Percentiles rank a stretch among this genome's conserved stretches.
Conservation (phyloP, 2,113 vertebrate species). For the Caranx melampygus region DNA sequence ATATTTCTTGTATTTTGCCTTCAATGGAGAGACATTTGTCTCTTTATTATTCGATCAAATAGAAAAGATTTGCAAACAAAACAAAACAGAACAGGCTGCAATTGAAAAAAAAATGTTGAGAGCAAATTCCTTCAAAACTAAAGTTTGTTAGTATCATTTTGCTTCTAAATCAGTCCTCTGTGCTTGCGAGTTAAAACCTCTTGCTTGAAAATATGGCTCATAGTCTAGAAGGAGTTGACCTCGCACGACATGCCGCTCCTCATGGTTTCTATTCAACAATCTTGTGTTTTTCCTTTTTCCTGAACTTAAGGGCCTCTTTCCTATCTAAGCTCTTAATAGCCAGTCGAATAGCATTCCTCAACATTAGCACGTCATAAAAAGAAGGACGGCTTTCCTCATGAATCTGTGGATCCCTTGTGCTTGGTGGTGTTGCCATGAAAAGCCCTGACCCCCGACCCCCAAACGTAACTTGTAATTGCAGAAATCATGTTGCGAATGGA, state of each 20-base stretch:
- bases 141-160: too few relatives aligned
- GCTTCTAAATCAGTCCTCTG: too few relatives aligned
- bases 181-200: too few relatives aligned
- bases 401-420: slow-evolving; percentile 40
- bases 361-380: slow-evolving; percentile 66
- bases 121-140: slow-evolving; percentile 7
- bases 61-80: too few relatives aligned
- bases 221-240: slow-evolving; percentile 10
- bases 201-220: neutral
- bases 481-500: slow-evolving; percentile 15
- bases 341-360: slow-evolving; percentile 43
- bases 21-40: neutral
- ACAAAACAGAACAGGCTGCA: too few relatives aligned
- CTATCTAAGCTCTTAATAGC: slow-evolving; percentile 63
- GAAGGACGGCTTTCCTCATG: slow-evolving; percentile 14
- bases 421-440: neutral
- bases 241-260: slow-evolving; percentile 16
- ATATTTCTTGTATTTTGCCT: slow-evolving; percentile 10
- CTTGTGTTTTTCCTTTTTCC: slow-evolving; percentile 22
- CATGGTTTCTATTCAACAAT: slow-evolving; percentile 13
- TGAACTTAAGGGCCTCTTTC: slow-evolving; percentile 55
- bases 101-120: too few relatives aligned
- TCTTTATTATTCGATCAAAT: too few relatives aligned
- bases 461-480: slow-evolving; percentile 34
- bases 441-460: neutral